Evolutionary conservation across 1,140 invertebrate genomes (phyloP).

Genomic region (Cryptotermes secundus): DNA sequence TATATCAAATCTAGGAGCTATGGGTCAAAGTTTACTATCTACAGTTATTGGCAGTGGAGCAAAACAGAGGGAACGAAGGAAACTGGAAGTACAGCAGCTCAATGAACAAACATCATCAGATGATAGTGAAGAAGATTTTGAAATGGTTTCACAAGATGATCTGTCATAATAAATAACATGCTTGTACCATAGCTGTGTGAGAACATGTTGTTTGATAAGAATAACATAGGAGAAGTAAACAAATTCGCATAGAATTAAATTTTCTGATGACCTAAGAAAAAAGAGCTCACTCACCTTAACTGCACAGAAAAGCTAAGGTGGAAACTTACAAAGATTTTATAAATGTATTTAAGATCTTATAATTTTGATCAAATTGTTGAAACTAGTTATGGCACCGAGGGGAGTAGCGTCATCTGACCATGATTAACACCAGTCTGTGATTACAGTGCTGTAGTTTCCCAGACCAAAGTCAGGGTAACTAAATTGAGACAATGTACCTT

Average conservation of each 20-base stretch:
- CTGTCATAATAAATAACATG: constrained; percentile 19
- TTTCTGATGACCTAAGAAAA: background rate
- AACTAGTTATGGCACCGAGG: too few species aligned
- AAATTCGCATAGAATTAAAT: background rate
- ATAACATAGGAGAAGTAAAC: constrained; percentile 17
- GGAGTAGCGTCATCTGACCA: too few species aligned
- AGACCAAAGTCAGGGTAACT: too few species aligned
- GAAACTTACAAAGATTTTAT: background rate
- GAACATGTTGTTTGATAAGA: background rate
- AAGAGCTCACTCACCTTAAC: too few species aligned
- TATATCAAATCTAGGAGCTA: constrained; percentile 23
- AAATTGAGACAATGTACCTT: too few species aligned
- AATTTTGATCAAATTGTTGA: too few species aligned
- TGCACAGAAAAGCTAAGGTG: background rate
- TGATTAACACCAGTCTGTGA: too few species aligned
- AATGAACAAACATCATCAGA: constrained; percentile 7
- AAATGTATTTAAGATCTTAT: too few species aligned
- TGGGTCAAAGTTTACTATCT: constrained; percentile 29
- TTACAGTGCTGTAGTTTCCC: too few species aligned
- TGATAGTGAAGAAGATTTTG: constrained; percentile 31
- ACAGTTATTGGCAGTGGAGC: constrained; percentile 24
- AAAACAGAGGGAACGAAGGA: background rate
- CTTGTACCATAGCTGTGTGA: too few species aligned
- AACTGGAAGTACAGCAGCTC: background rate
- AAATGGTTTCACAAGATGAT: constrained; percentile 32